Evolutionary conservation across 1,140 invertebrate genomes (phyloP), one percentile per base, ranked within the genome.

Genomic region (Camponotus pennsylvanicus): DNA sequence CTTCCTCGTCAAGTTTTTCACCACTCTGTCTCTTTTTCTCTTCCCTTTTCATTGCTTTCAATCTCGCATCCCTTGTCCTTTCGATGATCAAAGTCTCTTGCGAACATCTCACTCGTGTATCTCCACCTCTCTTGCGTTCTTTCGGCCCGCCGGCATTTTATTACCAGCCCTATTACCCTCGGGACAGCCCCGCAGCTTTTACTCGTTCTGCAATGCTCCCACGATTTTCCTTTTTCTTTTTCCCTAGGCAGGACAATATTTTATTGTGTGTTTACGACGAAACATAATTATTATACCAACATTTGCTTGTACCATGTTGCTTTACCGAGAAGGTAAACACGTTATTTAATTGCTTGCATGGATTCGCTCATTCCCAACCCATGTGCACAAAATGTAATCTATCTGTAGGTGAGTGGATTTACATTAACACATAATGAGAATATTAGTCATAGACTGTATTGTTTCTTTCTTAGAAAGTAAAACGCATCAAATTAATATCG

Each of bases 81-180:
- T 75, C 63, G 34, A 42, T 73, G 67, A 67, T 64, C 55, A 86
- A 89, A 87, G 79, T 86, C 75, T 59, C 84, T 85, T 79, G 82
- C 87, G 84, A 76, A 83, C 86, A 79, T 80, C 78, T 86, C 85
- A 78, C 87, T 86, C 67, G 52, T 55, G 75, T 52, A 34, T 59
- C 85, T 83, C 70, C 57, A 34, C 66, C 85, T 83, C 70, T 61
- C 67, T 34, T 27, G 42, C 27, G 71, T 90, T 71, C 66, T 64
- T 76, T 70, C 66, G 57, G 45, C 49, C 66, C 52, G 61, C 75
- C 61, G 85, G 75, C 90, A 91, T 92, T 93, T 92, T 93, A 92
- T 92, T 91, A 91, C 90, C 76, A 70, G 85, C 63, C 86, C 92
- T 88, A 90, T 93, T 93, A 92, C 86, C 78, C 75, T 66, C 45